These are phyloP conservation scores for Coelopa frigida DNA, from an alignment of 1,140 invertebrate species.

Conservation along the genomic window DNA sequence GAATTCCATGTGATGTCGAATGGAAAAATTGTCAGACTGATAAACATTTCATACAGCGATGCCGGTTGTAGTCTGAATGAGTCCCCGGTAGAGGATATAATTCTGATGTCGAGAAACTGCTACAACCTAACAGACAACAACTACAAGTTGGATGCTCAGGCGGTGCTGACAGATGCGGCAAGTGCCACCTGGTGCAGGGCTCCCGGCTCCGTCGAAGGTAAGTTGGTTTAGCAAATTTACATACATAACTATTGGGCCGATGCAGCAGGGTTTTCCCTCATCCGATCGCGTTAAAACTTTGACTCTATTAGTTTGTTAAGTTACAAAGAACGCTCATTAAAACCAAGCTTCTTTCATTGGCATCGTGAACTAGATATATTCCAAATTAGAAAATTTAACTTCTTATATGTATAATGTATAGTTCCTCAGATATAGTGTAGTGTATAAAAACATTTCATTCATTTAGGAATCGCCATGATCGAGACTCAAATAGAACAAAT, in stretches of 20 bases:
- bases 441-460: too few species aligned
- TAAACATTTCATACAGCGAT: conserved; percentile 56
- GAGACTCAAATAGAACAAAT: conserved; percentile 80
- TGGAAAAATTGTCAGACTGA: conserved; percentile 60
- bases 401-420: too few species aligned
- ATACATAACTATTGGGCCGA: too few species aligned
- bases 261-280: too few species aligned
- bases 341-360: not conserved
- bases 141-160: conserved; percentile 50
- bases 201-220: conserved; percentile 58
- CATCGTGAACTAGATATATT: not conserved
- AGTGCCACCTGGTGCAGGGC: conserved; percentile 53
- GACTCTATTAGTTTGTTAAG: too few species aligned
- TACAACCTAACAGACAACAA: conserved; percentile 50
- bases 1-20: conserved; percentile 55
- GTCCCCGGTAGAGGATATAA: conserved; percentile 34
- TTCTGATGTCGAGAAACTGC: conserved; percentile 50
- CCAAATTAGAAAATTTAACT: too few species aligned
- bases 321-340: too few species aligned
- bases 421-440: too few species aligned
- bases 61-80: conserved; percentile 56
- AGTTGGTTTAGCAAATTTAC: too few species aligned
- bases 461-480: conserved; percentile 49
- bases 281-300: too few species aligned
- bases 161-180: conserved; percentile 54